Evolutionary conservation across 2,888 invertebrate genomes (phyloP).

Genomic region (Timandra comae): DNA sequence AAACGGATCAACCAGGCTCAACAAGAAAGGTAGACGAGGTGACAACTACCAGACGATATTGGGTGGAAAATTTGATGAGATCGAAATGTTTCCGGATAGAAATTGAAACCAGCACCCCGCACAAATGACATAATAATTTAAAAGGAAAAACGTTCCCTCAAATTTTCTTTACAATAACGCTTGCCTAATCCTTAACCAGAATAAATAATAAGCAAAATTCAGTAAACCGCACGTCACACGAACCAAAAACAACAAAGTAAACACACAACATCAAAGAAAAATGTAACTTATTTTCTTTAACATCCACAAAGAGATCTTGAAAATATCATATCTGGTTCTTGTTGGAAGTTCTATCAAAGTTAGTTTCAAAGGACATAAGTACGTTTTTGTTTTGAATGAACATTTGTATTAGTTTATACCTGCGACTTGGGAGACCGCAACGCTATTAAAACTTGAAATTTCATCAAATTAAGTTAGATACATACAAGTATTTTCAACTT

Average conservation of each 20-base stretch:
- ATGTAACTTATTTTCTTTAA: conserved; percentile 30
- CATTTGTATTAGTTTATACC: no score
- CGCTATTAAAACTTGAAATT: no score
- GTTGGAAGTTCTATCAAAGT: conserved; percentile 27
- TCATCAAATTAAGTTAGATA: no score
- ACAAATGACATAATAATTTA: background rate
- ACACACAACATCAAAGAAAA: conserved; percentile 27
- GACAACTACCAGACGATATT: conserved; percentile 23
- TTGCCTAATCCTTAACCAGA: background rate
- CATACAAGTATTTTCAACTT: no score
- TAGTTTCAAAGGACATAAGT: conserved; percentile 11
- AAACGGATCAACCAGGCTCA: conserved; percentile 33
- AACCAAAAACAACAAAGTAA: conserved; percentile 20
- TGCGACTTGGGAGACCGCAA: no score
- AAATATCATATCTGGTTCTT: conserved; percentile 29
- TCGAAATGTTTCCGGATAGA: conserved; percentile 6
- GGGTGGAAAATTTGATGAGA: conserved; percentile 18
- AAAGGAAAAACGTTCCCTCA: no score
- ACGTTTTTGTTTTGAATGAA: conserved; percentile 8
- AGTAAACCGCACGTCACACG: conserved; percentile 18
- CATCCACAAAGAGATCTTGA: conserved; percentile 28
- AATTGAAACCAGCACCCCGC: conserved; percentile 8
- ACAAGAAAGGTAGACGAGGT: conserved; percentile 18
- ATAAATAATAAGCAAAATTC: conserved; percentile 5
- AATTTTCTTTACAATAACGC: background rate